Evolutionary conservation across 2,113 vertebrate genomes (phyloP).

Genomic region (Pseudorasbora parva): DNA sequence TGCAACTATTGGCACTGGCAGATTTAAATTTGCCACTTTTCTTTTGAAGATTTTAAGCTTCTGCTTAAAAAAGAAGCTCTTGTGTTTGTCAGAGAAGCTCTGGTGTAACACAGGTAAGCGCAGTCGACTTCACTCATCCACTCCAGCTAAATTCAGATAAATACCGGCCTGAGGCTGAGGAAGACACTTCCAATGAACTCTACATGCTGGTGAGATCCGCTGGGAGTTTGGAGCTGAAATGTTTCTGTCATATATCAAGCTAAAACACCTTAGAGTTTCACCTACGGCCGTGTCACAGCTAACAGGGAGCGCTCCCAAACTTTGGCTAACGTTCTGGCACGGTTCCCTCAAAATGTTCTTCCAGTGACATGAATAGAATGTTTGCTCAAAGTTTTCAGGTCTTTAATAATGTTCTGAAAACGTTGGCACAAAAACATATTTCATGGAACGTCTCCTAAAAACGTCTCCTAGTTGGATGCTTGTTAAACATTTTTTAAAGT

Average conservation of each 20-base stretch:
- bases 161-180: conserved; percentile 37
- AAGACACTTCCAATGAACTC: conserved; percentile 40
- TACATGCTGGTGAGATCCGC: conserved; percentile 51
- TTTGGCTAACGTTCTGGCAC: too few species aligned
- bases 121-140: conserved; percentile 12
- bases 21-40: background rate
- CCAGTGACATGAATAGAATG: too few species aligned
- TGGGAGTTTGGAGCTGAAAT: conserved; percentile 55
- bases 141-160: conserved; percentile 28
- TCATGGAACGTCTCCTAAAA: too few species aligned
- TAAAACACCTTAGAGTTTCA: background rate
- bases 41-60: background rate
- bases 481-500: too few species aligned
- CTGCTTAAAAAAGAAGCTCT: background rate
- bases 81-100: conserved; percentile 10
- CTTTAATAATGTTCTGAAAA: too few species aligned
- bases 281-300: background rate
- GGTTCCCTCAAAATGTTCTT: too few species aligned
- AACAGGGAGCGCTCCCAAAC: too few species aligned
- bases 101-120: background rate
- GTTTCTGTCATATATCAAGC: conserved; percentile 24
- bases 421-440: too few species aligned
- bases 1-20: background rate
- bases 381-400: too few species aligned
- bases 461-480: too few species aligned